These are phyloP conservation scores for Felis chaus DNA, from an alignment of 2,113 vertebrate species.

Conservation along the genomic window DNA sequence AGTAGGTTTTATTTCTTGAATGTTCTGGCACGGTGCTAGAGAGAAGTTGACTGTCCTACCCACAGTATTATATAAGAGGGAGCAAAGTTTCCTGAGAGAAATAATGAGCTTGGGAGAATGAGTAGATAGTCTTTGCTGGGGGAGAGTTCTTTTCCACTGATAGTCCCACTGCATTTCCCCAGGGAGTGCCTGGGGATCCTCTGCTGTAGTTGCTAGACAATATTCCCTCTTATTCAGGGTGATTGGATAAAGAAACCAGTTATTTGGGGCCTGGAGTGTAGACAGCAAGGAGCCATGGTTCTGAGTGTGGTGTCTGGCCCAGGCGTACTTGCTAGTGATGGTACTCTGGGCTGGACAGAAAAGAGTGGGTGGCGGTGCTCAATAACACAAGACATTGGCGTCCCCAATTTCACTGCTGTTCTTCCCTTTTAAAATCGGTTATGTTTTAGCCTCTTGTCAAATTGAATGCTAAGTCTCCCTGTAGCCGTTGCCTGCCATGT, in stretches of 20 bases:
- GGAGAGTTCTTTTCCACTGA: background rate
- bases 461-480: slow-evolving; percentile 22
- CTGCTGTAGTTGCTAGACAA: slow-evolving; percentile 12
- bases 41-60: slow-evolving; percentile 68
- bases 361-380: background rate
- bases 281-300: slow-evolving; percentile 56
- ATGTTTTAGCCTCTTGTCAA: slow-evolving; percentile 46
- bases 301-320: slow-evolving; percentile 53
- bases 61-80: slow-evolving; percentile 65
- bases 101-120: slow-evolving; percentile 41
- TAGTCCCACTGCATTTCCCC: background rate
- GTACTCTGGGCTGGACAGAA: background rate
- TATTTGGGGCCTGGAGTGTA: slow-evolving; percentile 56
- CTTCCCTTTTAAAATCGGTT: slow-evolving; percentile 19
- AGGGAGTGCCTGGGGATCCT: background rate
- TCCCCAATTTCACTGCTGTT: background rate
- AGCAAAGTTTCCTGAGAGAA: slow-evolving; percentile 75
- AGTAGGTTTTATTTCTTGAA: slow-evolving; percentile 76
- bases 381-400: background rate
- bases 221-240: slow-evolving; percentile 42
- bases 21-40: slow-evolving; percentile 67
- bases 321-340: slow-evolving; percentile 10
- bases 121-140: slow-evolving; percentile 29
- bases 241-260: slow-evolving; percentile 59
- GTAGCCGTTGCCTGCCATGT: background rate